These are phyloP conservation scores for Xyrichtys novacula DNA, from an alignment of 2,797 vertebrate genomes.

Conservation along the genomic window DNA sequence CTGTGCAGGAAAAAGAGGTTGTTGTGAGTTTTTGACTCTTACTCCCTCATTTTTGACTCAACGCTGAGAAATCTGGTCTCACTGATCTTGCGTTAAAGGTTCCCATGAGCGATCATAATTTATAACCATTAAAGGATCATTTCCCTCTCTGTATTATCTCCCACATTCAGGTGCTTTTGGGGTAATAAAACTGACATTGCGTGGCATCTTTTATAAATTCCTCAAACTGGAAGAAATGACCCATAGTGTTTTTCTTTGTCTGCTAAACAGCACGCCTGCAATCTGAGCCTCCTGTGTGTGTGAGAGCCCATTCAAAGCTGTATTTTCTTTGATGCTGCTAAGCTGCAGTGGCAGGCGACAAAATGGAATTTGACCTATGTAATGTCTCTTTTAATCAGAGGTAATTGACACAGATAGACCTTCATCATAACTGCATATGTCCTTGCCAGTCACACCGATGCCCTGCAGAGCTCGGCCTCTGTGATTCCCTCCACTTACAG, in stretches of 20 bases:
- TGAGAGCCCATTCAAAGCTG: slow-evolving; percentile 44
- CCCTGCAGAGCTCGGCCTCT: slow-evolving; percentile 27
- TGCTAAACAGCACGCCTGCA: neutral
- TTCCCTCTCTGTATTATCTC: neutral
- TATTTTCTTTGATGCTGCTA: slow-evolving; percentile 46
- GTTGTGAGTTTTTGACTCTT: no score
- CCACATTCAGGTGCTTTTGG: slow-evolving; percentile 15
- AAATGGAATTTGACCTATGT: slow-evolving; percentile 62
- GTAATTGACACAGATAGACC: slow-evolving; percentile 70
- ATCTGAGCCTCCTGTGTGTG: neutral
- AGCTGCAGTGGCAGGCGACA: slow-evolving; percentile 47
- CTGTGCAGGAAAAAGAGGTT: no score
- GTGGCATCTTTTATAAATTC: neutral
- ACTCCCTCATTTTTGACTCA: neutral
- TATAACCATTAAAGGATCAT: slow-evolving; percentile 18
- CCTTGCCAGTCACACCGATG: slow-evolving; percentile 47
- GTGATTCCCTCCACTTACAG: slow-evolving; percentile 2
- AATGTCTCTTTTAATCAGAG: slow-evolving; percentile 71
- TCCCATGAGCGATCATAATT: slow-evolving; percentile 24
- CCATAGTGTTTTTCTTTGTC: slow-evolving; percentile 7
- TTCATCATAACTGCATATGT: slow-evolving; percentile 50
- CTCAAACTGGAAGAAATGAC: neutral
- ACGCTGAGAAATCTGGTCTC: neutral
- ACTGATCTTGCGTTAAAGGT: neutral
- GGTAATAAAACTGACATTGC: no score